A percentile compares a stretch with the other conserved stretches of the same genome.
Evolutionary conservation across 2,888 invertebrate species (phyloP).

Genomic region (Eupithecia subumbrata): DNA sequence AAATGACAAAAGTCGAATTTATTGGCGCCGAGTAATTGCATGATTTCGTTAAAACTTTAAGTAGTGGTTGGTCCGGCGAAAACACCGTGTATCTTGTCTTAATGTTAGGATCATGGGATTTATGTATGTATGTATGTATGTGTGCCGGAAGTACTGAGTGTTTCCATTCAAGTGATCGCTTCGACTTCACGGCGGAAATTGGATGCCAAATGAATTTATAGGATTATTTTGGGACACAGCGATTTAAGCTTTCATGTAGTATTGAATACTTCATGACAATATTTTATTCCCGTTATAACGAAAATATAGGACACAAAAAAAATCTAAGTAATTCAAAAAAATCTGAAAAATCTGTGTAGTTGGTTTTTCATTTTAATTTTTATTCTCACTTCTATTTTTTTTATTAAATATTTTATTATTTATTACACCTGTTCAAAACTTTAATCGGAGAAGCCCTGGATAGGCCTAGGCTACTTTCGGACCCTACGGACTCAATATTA

Average conservation of each 20-base stretch:
- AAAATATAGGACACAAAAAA: neutral
- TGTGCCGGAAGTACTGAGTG: conserved; percentile 15
- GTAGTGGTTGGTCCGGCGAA: neutral
- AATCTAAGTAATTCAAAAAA: too few species aligned
- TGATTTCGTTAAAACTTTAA: neutral
- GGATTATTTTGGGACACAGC: conserved; percentile 19
- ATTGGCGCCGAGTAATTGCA: too few species aligned
- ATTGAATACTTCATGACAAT: neutral
- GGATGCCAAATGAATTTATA: conserved; percentile 34
- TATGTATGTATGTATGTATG: neutral
- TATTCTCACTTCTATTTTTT: too few species aligned
- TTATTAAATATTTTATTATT: too few species aligned
- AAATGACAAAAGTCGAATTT: too few species aligned
- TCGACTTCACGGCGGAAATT: conserved; percentile 32
- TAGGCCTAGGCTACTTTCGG: too few species aligned
- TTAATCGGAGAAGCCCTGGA: too few species aligned
- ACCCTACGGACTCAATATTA: too few species aligned
- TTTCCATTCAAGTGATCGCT: conserved; percentile 29
- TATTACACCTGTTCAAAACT: too few species aligned
- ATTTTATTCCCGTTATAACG: neutral
- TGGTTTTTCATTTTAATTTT: too few species aligned
- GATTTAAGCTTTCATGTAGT: neutral
- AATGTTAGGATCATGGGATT: neutral
- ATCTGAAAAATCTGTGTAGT: too few species aligned
- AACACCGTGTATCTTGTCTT: neutral